phyloP scores from a whole-genome alignment of 2,797 vertebrate genomes.

The Cirrhinus mrigala region DNA sequence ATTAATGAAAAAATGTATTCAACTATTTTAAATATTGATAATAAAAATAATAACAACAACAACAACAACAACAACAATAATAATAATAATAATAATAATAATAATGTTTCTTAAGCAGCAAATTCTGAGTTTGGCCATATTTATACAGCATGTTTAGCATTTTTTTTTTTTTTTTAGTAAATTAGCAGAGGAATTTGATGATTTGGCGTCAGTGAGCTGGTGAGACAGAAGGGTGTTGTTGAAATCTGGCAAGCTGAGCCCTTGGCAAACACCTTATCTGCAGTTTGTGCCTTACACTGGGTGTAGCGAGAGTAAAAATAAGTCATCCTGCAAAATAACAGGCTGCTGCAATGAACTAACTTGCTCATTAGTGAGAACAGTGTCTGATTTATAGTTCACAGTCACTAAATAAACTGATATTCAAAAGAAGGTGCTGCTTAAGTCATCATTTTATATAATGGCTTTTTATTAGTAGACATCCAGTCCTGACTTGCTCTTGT shows the following conservation, averaged over 20 bases:
- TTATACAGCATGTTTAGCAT: background rate
- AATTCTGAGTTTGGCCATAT: background rate
- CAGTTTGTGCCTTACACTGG: constrained; percentile 12
- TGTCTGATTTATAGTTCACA: background rate
- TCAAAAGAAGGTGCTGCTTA: background rate
- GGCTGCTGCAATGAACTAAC: background rate
- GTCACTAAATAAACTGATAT: background rate
- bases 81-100: no score
- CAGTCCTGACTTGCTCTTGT: background rate
- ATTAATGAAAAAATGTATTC: no score
- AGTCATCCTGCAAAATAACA: background rate
- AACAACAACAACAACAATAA: no score
- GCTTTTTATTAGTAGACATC: background rate
- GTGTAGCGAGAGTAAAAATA: constrained; percentile 28
- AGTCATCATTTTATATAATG: background rate
- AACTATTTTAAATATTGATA: no score
- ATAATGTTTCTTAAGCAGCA: no score
- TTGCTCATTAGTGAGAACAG: background rate
- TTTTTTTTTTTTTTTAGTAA: no score
- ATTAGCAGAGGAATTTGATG: background rate
- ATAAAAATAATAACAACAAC: no score
- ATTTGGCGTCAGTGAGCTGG: background rate
- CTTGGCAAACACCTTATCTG: constrained; percentile 42
- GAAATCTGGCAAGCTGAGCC: constrained; percentile 28
- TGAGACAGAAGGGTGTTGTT: constrained; percentile 32